Evolutionary conservation across 2,888 invertebrate genomes (phyloP).

Genomic region (Agonopterix heracliana): DNA sequence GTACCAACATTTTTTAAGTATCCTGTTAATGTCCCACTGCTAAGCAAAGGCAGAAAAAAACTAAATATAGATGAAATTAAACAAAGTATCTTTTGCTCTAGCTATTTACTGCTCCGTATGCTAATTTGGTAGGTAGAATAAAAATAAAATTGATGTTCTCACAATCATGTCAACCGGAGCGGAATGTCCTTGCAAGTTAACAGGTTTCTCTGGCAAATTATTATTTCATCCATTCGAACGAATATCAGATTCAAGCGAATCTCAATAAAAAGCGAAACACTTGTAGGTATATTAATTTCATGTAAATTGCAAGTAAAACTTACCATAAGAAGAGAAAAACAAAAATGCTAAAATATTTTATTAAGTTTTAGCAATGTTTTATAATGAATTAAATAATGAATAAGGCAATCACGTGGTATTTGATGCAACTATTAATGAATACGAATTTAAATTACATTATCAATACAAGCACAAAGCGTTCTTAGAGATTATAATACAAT

Average conservation of each 20-base stretch:
- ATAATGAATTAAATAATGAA: constrained; percentile 65
- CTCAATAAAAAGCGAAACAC: too few relatives aligned
- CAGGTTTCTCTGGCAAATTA: constrained; percentile 32
- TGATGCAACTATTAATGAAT: constrained; percentile 62
- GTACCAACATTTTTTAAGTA: too few relatives aligned
- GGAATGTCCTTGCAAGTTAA: constrained; percentile 37
- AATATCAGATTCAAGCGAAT: not conserved
- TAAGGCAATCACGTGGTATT: constrained; percentile 72
- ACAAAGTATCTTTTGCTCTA: too few relatives aligned
- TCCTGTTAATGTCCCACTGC: too few relatives aligned
- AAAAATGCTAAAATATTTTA: constrained; percentile 69
- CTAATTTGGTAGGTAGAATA: constrained; percentile 3
- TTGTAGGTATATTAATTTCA: too few relatives aligned
- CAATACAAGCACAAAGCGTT: constrained; percentile 62
- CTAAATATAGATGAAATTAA: too few relatives aligned
- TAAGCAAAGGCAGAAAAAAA: too few relatives aligned
- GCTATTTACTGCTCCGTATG: constrained; percentile 1
- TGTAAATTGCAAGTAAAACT: too few relatives aligned
- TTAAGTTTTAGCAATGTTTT: constrained; percentile 65
- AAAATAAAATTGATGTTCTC: constrained; percentile 14
- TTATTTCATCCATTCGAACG: constrained; percentile 13
- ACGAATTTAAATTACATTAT: constrained; percentile 55
- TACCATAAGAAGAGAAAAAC: constrained; percentile 19
- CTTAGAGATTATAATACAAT: constrained; percentile 59
- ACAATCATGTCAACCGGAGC: constrained; percentile 17